Percentiles rank a stretch among this genome's conserved stretches.
phyloP scores from a whole-genome alignment of 2,113 vertebrate genomes.

The Oncorhynchus nerka region DNA sequence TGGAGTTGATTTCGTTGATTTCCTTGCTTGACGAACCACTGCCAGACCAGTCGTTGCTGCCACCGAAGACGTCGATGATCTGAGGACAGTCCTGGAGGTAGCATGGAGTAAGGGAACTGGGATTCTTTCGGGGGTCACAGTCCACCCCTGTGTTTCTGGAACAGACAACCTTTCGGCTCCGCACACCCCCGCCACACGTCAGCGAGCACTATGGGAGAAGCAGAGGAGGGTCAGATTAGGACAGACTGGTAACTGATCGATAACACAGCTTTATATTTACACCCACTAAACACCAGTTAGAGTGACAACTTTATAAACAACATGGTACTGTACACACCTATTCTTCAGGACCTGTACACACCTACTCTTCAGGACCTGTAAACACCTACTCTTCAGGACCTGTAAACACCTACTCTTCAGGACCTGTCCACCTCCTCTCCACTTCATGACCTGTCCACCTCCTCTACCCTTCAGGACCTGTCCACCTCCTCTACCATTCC shows the following conservation, averaged over 20 bases:
- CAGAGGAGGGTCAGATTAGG: not conserved
- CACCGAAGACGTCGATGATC: constrained; percentile 37
- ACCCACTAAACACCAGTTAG: no score
- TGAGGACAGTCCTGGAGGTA: constrained; percentile 63
- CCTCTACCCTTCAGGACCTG: no score
- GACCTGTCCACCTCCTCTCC: no score
- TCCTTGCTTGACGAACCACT: constrained; percentile 86
- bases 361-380: no score
- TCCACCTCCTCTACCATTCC: no score
- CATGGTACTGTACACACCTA: no score
- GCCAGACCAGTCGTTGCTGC: constrained; percentile 78
- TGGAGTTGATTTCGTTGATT: constrained; percentile 80
- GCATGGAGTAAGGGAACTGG: constrained; percentile 61
- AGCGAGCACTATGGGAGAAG: constrained; percentile 79
- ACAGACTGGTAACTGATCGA: not conserved
- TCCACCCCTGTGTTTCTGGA: constrained; percentile 63
- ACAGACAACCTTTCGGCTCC: constrained; percentile 76
- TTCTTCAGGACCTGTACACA: no score
- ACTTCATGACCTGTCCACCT: no score
- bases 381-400: no score
- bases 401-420: no score
- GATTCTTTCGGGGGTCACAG: constrained; percentile 76
- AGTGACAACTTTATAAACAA: no score
- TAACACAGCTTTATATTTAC: not conserved
- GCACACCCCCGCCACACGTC: constrained; percentile 80